A percentile compares a stretch with the other conserved stretches of the same genome.
phyloP scores from a whole-genome alignment of 2,113 vertebrate genomes.

The Forbesichthys agassizii region DNA sequence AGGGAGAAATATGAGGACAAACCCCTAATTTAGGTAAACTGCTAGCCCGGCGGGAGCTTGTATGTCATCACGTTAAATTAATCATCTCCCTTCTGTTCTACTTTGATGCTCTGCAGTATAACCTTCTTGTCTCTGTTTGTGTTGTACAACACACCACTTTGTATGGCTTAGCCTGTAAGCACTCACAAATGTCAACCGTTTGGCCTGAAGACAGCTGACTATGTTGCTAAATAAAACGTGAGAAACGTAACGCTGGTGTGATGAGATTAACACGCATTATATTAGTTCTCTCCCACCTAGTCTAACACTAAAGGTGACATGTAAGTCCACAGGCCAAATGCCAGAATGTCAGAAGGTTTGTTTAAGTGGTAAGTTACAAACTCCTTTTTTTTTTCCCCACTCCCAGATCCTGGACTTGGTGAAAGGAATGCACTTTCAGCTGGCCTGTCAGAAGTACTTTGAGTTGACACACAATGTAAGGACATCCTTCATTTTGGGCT shows the following conservation, averaged over 20 bases:
- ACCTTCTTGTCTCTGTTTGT: constrained; percentile 10
- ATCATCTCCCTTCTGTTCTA: constrained; percentile 38
- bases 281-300: constrained; percentile 31
- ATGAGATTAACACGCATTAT: constrained; percentile 44
- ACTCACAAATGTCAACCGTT: constrained; percentile 18
- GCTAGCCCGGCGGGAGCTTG: constrained; percentile 24
- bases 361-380: neutral
- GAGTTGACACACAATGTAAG: constrained; percentile 94
- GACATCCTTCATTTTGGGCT: constrained; percentile 55
- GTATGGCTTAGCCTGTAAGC: constrained; percentile 22
- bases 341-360: neutral
- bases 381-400: constrained; percentile 24
- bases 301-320: constrained; percentile 27
- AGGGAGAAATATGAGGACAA: neutral
- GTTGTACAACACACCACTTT: constrained; percentile 8
- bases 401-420: constrained; percentile 91
- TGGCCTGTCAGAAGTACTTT: constrained; percentile 98
- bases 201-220: constrained; percentile 28
- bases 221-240: constrained; percentile 38
- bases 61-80: constrained; percentile 51
- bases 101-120: constrained; percentile 21
- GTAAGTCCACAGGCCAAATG: constrained; percentile 34
- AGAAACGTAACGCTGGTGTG: constrained; percentile 7
- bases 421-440: constrained; percentile 95
- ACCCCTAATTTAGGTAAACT: constrained; percentile 39